phyloP scores from a whole-genome alignment of 2,888 invertebrate species.

The Hartigia nigra region DNA sequence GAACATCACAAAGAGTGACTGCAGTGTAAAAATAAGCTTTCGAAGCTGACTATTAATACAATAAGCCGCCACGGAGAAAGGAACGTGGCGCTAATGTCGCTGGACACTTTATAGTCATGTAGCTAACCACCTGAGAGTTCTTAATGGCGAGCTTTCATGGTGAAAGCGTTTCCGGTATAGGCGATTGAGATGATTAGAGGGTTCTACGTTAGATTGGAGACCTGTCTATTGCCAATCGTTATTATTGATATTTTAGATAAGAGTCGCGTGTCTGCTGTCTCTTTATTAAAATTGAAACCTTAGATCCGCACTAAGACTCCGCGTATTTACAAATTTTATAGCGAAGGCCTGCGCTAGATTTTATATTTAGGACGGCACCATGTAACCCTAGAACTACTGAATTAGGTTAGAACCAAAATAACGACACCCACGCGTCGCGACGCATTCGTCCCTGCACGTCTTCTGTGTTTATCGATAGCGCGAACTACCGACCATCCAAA shows the following conservation, averaged over 20 bases:
- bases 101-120: neutral
- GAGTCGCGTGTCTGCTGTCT: neutral
- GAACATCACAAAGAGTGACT: neutral
- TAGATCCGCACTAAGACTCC: neutral
- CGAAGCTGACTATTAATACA: neutral
- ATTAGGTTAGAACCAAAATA: conserved; percentile 64
- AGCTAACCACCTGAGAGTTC: neutral
- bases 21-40: conserved; percentile 5
- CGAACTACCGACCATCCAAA: neutral
- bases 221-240: neutral
- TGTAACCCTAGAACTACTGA: conserved; percentile 64
- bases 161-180: neutral
- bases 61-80: neutral
- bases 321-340: conserved; percentile 43
- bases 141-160: neutral
- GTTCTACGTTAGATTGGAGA: neutral
- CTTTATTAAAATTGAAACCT: neutral
- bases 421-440: conserved; percentile 47
- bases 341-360: conserved; percentile 58
- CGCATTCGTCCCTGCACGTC: conserved; percentile 32
- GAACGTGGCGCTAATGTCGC: neutral
- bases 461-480: conserved; percentile 33
- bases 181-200: neutral
- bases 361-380: conserved; percentile 62
- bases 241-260: neutral